Base-by-base conservation (phyloP, 2,797 vertebrate species). In the Pseudochirops cupreus region DNA sequence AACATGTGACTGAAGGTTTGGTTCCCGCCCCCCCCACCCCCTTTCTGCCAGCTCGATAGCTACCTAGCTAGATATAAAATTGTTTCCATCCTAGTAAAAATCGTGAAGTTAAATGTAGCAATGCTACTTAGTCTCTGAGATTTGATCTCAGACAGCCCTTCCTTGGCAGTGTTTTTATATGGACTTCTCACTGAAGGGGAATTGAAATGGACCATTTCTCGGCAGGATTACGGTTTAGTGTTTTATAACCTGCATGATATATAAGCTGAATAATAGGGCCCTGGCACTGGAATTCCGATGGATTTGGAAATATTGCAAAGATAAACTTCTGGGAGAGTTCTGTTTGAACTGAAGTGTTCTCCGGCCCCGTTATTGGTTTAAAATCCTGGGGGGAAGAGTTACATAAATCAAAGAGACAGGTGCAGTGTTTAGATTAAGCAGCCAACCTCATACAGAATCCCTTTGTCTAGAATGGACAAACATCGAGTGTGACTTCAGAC, bases 381-480 rank as follows among this genome's bases (percentile, higher is more conserved):
- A 95, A 97, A 93, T 97, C 97, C 52, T 91, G n/a, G 31, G 97
- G 97, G 97, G 96, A 95, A 4, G 94, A 96, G 96, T 53, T 95
- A 96, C 97, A 94, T 98, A 97, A 98, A 95, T 96, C 91, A 98
- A 97, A 94, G 97, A 95, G 96, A 98, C 99, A 99, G 98, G 98
- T 98, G 98, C 98, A 94, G 98, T 92, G 98, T 98, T 98, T 97
- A 97, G 98, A 98, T 98, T 98, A 97, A 96, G 98, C 95, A 98
- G 98, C 98, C 98, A 98, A 95, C 96, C 90, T 39, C 95, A 39
- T 91, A 99, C 98, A 99, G 97, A 96, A 97, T 56, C 96, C 97
- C 98, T 98, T 98, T 99, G 98, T 99, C 97, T 94, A 50, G 0
- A 95, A 39, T 29, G 98, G 98, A 99, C 99, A 99, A 98, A 97